Evolutionary conservation across 2,888 invertebrate species (phyloP).

Genomic region (Sinohyriopsis cumingii): DNA sequence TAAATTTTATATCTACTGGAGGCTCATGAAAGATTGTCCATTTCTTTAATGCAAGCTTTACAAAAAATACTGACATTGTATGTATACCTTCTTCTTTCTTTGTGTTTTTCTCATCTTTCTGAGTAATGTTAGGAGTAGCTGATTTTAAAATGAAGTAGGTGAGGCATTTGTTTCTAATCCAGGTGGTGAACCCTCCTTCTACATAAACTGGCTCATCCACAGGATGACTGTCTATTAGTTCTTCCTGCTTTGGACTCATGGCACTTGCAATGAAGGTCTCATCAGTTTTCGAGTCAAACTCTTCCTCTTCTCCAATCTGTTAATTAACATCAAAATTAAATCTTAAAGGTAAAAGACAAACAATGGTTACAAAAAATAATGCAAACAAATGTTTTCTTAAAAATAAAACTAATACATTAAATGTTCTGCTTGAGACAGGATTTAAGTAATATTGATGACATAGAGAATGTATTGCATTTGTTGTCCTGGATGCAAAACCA

Average conservation of each 20-base stretch:
- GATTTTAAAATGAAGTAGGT: conserved; percentile 89
- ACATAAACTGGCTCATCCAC: conserved; percentile 81
- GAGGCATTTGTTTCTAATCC: conserved; percentile 83
- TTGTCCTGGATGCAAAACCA: background rate
- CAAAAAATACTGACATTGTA: too few species aligned
- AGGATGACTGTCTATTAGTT: conserved; percentile 80
- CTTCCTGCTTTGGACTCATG: conserved; percentile 84
- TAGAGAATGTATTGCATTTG: background rate
- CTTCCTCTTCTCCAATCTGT: conserved; percentile 81
- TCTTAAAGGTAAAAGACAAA: background rate
- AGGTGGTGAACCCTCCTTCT: conserved; percentile 88
- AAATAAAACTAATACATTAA: too few species aligned
- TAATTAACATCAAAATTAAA: conserved; percentile 3
- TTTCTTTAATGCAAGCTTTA: too few species aligned
- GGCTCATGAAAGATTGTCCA: too few species aligned
- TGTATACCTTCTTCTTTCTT: too few species aligned
- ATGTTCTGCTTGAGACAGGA: too few species aligned
- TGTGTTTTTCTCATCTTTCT: too few species aligned
- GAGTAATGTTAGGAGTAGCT: conserved; percentile 74
- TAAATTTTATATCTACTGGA: too few species aligned
- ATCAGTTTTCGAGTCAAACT: conserved; percentile 79
- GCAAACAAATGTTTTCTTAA: too few species aligned
- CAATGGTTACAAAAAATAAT: background rate
- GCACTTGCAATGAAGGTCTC: conserved; percentile 94
- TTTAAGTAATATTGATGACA: too few species aligned